A percentile compares a stretch with the other conserved stretches of the same genome.
phyloP scores from a whole-genome alignment of 2,888 invertebrate species.

The Hipparchia sbordonii region DNA sequence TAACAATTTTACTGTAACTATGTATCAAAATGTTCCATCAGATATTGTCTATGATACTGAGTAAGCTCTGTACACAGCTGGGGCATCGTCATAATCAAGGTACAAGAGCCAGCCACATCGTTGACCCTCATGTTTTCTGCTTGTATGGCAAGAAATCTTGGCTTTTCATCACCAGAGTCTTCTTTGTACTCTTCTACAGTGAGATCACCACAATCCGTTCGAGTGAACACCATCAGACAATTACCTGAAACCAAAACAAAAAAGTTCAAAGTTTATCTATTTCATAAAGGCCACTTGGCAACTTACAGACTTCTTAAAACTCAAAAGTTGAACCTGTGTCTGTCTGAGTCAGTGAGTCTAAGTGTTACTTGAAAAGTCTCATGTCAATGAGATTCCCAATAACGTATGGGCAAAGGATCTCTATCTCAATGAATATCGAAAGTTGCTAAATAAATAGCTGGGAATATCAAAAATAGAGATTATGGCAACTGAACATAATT shows the following conservation, averaged over 20 bases:
- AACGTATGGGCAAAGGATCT: too few relatives aligned
- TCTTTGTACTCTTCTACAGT: conserved; percentile 58
- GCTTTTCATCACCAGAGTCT: conserved; percentile 38
- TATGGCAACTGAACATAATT: too few relatives aligned
- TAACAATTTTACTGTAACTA: background rate
- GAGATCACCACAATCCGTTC: conserved; percentile 50
- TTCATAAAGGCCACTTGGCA: too few relatives aligned
- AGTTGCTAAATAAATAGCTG: too few relatives aligned
- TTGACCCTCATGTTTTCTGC: conserved; percentile 53
- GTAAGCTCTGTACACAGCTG: conserved; percentile 51
- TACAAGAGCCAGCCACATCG: conserved; percentile 61
- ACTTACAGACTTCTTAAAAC: too few relatives aligned
- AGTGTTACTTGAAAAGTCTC: too few relatives aligned
- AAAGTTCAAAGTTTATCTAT: background rate
- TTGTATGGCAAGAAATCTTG: conserved; percentile 50
- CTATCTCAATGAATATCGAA: too few relatives aligned
- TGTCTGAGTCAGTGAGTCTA: too few relatives aligned
- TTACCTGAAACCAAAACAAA: conserved; percentile 52
- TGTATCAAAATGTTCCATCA: conserved; percentile 32
- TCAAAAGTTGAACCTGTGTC: too few relatives aligned
- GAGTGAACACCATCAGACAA: conserved; percentile 59
- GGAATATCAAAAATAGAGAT: too few relatives aligned
- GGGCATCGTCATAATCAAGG: conserved; percentile 54
- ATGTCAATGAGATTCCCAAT: too few relatives aligned
- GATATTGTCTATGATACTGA: conserved; percentile 53